Evolutionary conservation across 2,797 vertebrate species (phyloP).

Genomic region (Channa striata): DNA sequence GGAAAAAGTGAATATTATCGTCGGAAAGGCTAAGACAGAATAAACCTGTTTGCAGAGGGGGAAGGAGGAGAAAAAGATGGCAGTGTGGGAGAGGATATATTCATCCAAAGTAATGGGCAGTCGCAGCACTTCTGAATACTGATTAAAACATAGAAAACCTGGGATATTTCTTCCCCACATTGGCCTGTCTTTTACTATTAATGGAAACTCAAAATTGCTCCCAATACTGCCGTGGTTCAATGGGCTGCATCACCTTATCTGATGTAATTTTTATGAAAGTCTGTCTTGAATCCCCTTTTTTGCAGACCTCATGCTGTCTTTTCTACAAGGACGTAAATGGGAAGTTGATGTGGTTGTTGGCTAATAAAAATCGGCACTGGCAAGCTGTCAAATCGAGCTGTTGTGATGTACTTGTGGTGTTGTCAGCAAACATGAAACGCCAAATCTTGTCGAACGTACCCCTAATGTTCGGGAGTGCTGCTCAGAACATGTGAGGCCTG

Average conservation of each 20-base stretch:
- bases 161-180: conserved; percentile 52
- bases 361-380: conserved; percentile 62
- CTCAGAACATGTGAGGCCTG: conserved; percentile 43
- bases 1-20: conserved; percentile 41
- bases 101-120: conserved; percentile 54
- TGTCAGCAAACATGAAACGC: conserved; percentile 51
- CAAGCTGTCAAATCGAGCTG: conserved; percentile 60
- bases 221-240: conserved; percentile 53
- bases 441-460: conserved; percentile 51
- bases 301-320: conserved; percentile 50
- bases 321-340: conserved; percentile 60
- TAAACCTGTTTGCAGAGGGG: conserved; percentile 18
- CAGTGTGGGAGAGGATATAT: conserved; percentile 45
- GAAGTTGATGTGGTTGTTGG: conserved; percentile 72
- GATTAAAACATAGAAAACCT: conserved; percentile 50
- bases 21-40: conserved; percentile 31
- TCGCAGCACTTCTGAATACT: conserved; percentile 44
- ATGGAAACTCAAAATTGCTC: conserved; percentile 64
- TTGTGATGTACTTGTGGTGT: conserved; percentile 60
- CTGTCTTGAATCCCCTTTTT: conserved; percentile 55
- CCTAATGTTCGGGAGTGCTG: conserved; percentile 45
- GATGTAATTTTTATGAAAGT: conserved; percentile 69
- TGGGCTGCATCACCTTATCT: conserved; percentile 68
- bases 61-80: conserved; percentile 21
- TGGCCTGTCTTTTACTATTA: conserved; percentile 60